These are phyloP conservation scores for Sinonovacula constricta DNA, from an alignment of 1,140 invertebrate genomes.

Conservation along the genomic window DNA sequence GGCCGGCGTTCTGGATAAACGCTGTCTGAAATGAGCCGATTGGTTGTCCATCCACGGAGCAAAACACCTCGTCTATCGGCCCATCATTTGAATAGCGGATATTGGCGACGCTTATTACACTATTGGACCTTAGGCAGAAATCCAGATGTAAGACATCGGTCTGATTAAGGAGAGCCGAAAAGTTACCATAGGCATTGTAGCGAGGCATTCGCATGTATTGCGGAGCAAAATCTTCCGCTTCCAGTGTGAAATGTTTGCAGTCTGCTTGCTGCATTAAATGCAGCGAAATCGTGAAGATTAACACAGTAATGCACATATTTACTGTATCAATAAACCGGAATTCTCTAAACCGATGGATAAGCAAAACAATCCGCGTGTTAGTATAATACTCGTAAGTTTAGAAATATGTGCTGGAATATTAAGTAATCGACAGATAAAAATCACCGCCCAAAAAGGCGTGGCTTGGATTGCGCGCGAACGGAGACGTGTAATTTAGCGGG, in stretches of 20 bases:
- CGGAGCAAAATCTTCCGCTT: constrained; percentile 17
- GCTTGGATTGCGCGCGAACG: too few relatives aligned
- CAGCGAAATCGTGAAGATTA: background rate
- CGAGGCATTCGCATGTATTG: constrained; percentile 24
- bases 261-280: background rate
- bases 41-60: constrained; percentile 17
- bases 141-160: constrained; percentile 15
- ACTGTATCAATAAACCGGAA: too few relatives aligned
- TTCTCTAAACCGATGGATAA: too few relatives aligned
- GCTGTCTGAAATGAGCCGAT: constrained; percentile 19
- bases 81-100: constrained; percentile 41
- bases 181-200: constrained; percentile 32
- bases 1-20: background rate
- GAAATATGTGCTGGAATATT: too few relatives aligned
- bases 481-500: too few relatives aligned
- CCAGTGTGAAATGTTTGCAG: constrained; percentile 23
- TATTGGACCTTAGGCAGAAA: constrained; percentile 18
- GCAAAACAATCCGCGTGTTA: too few relatives aligned
- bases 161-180: constrained; percentile 11
- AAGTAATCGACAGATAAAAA: too few relatives aligned
- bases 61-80: background rate
- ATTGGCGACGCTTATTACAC: background rate
- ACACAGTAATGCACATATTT: too few relatives aligned
- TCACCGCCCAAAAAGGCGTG: too few relatives aligned
- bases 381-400: too few relatives aligned